Evolutionary conservation across 23 tunicate species (phyloP).

Genomic region (Botrylloides violaceus): DNA sequence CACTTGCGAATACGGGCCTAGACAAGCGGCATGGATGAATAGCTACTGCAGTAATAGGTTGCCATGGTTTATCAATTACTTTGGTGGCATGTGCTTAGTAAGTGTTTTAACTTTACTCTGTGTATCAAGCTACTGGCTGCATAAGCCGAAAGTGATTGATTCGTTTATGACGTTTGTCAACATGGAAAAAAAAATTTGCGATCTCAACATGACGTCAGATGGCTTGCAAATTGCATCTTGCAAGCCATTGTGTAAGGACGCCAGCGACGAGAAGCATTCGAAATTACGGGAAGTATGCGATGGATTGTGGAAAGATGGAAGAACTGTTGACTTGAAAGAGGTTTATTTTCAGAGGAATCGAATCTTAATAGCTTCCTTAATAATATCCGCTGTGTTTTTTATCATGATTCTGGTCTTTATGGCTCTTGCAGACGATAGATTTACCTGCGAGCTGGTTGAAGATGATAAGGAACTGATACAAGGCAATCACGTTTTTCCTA

Average conservation of each 20-base stretch:
- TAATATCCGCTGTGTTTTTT: not conserved
- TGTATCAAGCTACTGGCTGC: not conserved
- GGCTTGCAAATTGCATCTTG: not conserved
- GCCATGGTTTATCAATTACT: not conserved
- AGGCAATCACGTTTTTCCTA: not conserved
- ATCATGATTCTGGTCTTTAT: not conserved
- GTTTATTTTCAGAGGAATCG: not conserved
- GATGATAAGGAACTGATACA: not conserved
- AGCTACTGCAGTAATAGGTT: not conserved
- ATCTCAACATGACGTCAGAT: not conserved
- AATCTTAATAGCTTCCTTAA: not conserved
- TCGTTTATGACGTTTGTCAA: not conserved
- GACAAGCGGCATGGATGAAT: not conserved
- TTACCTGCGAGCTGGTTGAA: not conserved
- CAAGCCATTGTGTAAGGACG: not conserved
- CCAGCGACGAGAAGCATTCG: not conserved
- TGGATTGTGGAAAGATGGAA: not conserved
- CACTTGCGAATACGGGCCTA: not conserved
- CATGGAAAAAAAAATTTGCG: not conserved
- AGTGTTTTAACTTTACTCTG: not conserved
- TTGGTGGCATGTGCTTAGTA: not conserved
- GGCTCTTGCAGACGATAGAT: not conserved
- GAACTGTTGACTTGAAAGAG: not conserved
- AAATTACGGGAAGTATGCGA: not conserved
- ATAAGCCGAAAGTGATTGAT: not conserved